Evolutionary conservation across 2,888 invertebrate species (phyloP).

Genomic region (Megaustenia siamemsis): DNA sequence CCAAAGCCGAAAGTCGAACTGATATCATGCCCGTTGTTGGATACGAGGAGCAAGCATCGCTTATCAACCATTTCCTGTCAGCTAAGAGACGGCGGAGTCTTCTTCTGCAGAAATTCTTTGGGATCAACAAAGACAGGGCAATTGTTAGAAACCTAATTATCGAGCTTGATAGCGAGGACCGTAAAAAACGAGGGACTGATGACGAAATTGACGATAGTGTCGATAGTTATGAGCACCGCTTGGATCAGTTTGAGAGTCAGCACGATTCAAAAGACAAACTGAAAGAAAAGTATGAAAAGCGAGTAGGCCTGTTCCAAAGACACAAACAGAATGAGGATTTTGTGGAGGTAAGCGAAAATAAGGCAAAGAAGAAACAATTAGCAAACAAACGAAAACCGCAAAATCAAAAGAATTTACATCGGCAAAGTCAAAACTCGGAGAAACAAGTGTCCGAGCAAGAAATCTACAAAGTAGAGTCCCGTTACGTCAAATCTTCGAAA

Average conservation of each 20-base stretch:
- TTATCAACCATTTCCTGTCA: constrained; percentile 25
- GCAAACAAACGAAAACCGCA: no score
- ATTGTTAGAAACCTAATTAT: constrained; percentile 31
- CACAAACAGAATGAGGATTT: background rate
- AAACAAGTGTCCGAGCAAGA: no score
- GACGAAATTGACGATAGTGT: background rate
- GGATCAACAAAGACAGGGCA: constrained; percentile 30
- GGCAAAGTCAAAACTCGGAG: no score
- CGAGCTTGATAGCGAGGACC: constrained; percentile 22
- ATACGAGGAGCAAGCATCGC: background rate
- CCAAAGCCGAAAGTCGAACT: background rate
- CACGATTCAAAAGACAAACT: background rate
- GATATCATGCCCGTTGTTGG: constrained; percentile 39
- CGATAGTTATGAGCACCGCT: background rate
- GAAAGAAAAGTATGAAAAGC: background rate
- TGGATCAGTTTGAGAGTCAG: background rate
- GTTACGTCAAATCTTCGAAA: no score
- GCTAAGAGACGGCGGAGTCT: constrained; percentile 39
- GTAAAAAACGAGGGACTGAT: background rate
- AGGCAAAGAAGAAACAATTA: no score
- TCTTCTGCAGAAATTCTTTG: constrained; percentile 38
- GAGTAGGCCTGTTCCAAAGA: background rate
- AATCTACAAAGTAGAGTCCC: no score
- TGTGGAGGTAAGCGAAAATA: no score
- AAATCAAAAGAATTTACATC: no score